phyloP scores from a whole-genome alignment of 2,113 vertebrate species.

The Heloderma charlesbogerti region DNA sequence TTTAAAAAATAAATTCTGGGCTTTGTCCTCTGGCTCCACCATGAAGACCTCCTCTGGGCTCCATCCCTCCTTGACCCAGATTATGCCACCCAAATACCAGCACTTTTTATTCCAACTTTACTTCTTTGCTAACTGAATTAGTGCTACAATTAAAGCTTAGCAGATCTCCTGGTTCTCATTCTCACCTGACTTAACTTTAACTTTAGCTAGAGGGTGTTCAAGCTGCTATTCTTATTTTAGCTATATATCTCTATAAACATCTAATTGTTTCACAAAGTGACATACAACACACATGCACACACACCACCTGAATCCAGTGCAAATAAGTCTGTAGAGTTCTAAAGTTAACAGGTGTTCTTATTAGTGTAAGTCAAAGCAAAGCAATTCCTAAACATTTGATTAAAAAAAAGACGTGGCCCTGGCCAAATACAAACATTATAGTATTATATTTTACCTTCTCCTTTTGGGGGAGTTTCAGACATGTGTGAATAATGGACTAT shows the following conservation, averaged over 20 bases:
- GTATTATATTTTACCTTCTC: constrained; percentile 65
- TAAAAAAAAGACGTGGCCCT: constrained; percentile 76
- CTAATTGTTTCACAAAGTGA: constrained; percentile 81
- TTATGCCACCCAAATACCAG: background rate
- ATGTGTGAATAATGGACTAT: constrained; percentile 63
- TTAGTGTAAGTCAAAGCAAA: constrained; percentile 83
- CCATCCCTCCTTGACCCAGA: background rate
- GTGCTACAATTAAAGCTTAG: constrained; percentile 70
- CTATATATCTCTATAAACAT: constrained; percentile 84
- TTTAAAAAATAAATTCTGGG: background rate
- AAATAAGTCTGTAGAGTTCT: constrained; percentile 76
- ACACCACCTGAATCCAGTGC: constrained; percentile 70
- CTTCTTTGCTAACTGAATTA: constrained; percentile 69
- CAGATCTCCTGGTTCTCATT: constrained; percentile 73
- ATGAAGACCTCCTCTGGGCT: background rate
- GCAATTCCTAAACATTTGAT: constrained; percentile 82
- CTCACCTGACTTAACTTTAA: constrained; percentile 74
- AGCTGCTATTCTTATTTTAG: constrained; percentile 77
- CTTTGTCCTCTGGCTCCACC: background rate
- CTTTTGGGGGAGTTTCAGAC: constrained; percentile 65
- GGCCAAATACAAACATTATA: constrained; percentile 72
- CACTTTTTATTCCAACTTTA: constrained; percentile 44
- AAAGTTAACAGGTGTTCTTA: constrained; percentile 84
- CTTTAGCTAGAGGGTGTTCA: constrained; percentile 78
- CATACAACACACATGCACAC: constrained; percentile 72